phyloP scores from a whole-genome alignment of 2,797 vertebrate genomes.

The Buceros bicornis region DNA sequence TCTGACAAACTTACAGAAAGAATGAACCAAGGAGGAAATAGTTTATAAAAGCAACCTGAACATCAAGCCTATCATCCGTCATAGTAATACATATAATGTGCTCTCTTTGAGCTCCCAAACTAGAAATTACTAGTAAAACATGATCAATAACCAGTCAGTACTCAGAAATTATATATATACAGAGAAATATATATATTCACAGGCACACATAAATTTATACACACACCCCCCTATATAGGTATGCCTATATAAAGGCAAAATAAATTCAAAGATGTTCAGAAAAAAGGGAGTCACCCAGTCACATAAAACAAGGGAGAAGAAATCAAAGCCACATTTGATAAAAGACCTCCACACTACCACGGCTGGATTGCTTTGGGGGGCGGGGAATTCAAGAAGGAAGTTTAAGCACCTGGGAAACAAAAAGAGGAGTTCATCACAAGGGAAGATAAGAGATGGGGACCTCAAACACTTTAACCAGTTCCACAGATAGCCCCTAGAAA shows the following conservation, averaged over 20 bases:
- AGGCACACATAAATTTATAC: no score
- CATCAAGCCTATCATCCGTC: background rate
- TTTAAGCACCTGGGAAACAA: background rate
- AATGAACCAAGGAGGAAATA: background rate
- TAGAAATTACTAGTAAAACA: constrained; percentile 3
- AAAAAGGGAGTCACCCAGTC: background rate
- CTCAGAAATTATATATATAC: background rate
- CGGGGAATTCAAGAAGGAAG: background rate
- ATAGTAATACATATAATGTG: background rate
- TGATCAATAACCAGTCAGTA: background rate
- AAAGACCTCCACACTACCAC: background rate
- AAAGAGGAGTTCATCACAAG: background rate
- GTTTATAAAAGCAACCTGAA: background rate
- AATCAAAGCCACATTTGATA: background rate
- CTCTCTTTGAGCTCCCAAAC: background rate
- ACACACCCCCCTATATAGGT: background rate
- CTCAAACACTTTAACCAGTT: background rate
- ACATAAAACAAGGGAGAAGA: background rate
- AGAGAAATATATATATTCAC: no score
- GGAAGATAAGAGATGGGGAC: background rate
- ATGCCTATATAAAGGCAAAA: background rate
- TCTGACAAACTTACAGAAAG: background rate
- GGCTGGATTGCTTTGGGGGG: background rate
- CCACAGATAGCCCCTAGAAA: background rate
- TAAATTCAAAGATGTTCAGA: background rate